Evolutionary conservation across 64 coral and sea anemone species (phyloP), one percentile per base, ranked within the genome.

Genomic region (Dendronephthya gigantea): DNA sequence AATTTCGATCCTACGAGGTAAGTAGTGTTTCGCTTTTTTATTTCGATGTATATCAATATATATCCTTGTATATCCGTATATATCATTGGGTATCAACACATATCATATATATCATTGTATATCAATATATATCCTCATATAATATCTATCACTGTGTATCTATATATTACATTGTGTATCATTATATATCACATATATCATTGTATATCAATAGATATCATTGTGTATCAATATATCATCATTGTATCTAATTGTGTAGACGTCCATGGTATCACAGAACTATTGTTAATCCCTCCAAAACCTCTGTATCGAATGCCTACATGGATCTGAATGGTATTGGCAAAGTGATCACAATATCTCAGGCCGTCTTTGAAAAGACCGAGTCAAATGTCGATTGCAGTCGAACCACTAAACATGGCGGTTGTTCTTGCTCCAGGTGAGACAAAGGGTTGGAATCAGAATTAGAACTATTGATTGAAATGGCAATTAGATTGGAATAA

Each of bases 251-350:
- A 35, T 29, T 2, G 17, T 84, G n/a, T 43, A 98, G 95, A 45
- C 90, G 95, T 35, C 90, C 95, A 12, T 98, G 95, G 95, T 98
- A 98, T 72, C 92, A 98, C 65, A 87, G 95, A 12, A 91, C 95
- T 35, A 65, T 98, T 29, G 92, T 98, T 9, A 98, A 91, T 34
- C 95, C 95, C 0, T 84, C 95, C 7, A 98, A 98, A 83, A 89
- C 89, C 7, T 88, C 95, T 8, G 90, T 98, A 49, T 98, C 95
- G 1, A 98, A 98, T 48, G 95, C 95, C 0, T 98, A 98, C 87
- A 91, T 98, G 92, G 95, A 98, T 65, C 88, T 89, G 8, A 98
- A 88, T 75, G 95, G 92, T 31, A 98, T 98, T 41, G 95, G 95
- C 0, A 98, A 98, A 36, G 95, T 98, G 5, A 90, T 98, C 49